Evolutionary conservation across 92 coral and sea anemone genomes (phyloP).

Genomic region (Actinostola sp.): DNA sequence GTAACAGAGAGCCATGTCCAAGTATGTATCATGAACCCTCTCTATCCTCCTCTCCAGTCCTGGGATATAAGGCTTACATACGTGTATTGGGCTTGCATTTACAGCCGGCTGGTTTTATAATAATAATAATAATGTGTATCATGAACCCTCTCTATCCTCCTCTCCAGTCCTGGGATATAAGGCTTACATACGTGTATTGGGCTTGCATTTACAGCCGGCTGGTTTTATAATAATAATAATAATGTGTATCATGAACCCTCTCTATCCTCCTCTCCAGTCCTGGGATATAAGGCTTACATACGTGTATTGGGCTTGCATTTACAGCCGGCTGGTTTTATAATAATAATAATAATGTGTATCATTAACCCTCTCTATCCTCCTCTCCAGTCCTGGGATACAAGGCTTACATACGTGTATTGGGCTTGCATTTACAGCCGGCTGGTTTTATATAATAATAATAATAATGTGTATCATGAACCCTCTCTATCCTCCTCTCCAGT

Average conservation of each 20-base stretch:
- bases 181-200: background rate
- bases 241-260: background rate
- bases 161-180: background rate
- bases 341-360: slow-evolving; percentile 4
- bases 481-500: no score
- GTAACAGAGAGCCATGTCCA: slow-evolving; percentile 31
- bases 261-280: background rate
- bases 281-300: background rate
- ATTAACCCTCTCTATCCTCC: background rate
- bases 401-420: background rate
- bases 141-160: background rate
- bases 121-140: slow-evolving; percentile 4
- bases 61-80: background rate
- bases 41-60: background rate
- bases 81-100: no score
- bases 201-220: no score
- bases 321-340: no score
- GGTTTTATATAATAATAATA: no score
- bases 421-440: no score
- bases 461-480: no score
- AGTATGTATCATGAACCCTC: background rate
- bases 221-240: no score
- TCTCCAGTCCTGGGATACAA: background rate
- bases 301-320: no score
- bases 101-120: no score